These are phyloP conservation scores for Phrynocephalus vlangalii DNA, from an alignment of 2,797 vertebrate species.

Conservation along the genomic window DNA sequence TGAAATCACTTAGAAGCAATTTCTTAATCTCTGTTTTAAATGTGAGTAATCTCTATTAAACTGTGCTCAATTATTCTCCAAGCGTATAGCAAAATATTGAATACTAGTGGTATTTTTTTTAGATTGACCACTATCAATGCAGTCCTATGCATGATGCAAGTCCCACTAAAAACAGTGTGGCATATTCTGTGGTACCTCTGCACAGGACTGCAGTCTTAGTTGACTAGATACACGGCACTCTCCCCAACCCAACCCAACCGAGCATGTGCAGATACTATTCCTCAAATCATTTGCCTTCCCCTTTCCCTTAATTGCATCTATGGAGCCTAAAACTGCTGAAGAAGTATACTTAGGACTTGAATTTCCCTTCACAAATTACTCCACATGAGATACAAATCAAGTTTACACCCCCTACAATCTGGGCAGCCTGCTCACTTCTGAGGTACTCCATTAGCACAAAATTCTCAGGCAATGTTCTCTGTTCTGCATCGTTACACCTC, in stretches of 20 bases:
- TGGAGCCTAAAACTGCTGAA: slow-evolving; percentile 42
- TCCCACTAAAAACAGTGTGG: not conserved
- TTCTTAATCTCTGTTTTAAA: not conserved
- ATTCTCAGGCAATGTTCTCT: slow-evolving; percentile 32
- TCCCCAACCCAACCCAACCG: not conserved
- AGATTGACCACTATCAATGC: not conserved
- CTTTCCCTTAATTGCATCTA: slow-evolving; percentile 60
- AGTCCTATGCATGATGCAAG: not conserved
- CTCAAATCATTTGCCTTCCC: slow-evolving; percentile 57
- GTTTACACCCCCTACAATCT: slow-evolving; percentile 25
- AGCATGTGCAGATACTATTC: slow-evolving; percentile 51
- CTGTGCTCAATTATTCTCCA: not conserved
- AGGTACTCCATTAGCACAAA: slow-evolving; percentile 33
- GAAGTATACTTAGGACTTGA: slow-evolving; percentile 51
- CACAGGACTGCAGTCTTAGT: not conserved
- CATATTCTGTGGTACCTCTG: not conserved
- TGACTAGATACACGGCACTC: not conserved
- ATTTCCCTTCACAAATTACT: slow-evolving; percentile 24
- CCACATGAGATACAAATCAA: slow-evolving; percentile 40
- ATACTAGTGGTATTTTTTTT: not conserved
- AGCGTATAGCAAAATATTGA: not conserved
- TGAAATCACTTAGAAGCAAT: not conserved
- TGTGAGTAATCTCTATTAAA: not conserved
- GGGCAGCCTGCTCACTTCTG: not conserved
- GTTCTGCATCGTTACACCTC: not conserved